phyloP scores from a whole-genome alignment of 1,140 invertebrate species.

The Drosophila hydei region DNA sequence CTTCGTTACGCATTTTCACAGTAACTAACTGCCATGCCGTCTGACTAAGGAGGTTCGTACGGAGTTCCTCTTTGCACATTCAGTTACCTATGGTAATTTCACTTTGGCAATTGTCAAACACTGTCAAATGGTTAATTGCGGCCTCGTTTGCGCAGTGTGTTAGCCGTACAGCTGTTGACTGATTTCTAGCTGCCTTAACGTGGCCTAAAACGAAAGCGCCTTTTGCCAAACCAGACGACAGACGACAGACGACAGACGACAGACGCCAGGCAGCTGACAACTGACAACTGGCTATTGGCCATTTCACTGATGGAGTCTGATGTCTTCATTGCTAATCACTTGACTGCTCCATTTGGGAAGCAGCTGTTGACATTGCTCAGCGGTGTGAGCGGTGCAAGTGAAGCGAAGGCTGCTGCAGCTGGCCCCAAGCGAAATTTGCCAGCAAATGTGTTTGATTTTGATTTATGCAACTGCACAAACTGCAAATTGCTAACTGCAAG shows the following conservation, averaged over 20 bases:
- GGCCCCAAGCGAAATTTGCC: constrained; percentile 22
- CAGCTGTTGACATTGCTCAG: constrained; percentile 15
- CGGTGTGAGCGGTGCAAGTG: constrained; percentile 9
- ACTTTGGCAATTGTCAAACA: constrained; percentile 16
- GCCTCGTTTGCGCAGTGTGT: neutral
- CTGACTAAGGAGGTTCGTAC: too few relatives aligned
- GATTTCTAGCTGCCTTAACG: constrained; percentile 31
- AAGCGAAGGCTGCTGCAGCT: neutral
- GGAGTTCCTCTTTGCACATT: neutral
- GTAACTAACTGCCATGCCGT: too few relatives aligned
- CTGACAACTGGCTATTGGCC: constrained; percentile 48
- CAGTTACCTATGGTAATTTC: constrained; percentile 8
- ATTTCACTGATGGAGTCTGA: constrained; percentile 46
- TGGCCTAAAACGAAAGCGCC: constrained; percentile 35
- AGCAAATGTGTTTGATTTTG: constrained; percentile 76
- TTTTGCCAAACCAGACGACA: neutral
- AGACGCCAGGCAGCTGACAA: too few relatives aligned
- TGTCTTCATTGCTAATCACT: constrained; percentile 72
- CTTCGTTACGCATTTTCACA: too few relatives aligned
- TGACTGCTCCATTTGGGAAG: constrained; percentile 62
- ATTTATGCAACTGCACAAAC: constrained; percentile 72
- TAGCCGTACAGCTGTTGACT: constrained; percentile 6
- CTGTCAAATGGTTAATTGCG: constrained; percentile 19
- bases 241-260: neutral
- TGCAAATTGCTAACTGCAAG: constrained; percentile 35